A percentile compares a stretch with the other conserved stretches of the same genome.
Conservation (phyloP, 2,888 invertebrate species). For the Cabera pusaria region DNA sequence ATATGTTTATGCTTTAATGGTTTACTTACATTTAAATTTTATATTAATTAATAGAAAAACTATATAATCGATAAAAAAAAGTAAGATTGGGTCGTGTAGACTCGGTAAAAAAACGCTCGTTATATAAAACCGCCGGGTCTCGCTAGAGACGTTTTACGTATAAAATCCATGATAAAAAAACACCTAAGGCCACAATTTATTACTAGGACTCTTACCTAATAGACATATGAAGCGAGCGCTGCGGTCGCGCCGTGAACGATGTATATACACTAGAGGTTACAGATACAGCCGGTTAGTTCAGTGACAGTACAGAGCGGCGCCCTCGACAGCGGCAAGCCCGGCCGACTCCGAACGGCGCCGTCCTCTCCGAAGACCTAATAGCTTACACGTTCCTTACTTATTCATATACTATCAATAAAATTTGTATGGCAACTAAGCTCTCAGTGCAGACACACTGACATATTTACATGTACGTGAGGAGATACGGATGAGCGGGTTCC, state of each 20-base stretch:
- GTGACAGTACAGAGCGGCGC: too few relatives aligned
- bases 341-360: constrained; percentile 39
- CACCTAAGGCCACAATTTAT: constrained; percentile 78
- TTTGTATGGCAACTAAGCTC: constrained; percentile 81
- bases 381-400: constrained; percentile 63
- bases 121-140: constrained; percentile 47
- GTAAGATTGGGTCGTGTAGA: constrained; percentile 62
- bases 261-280: constrained; percentile 53
- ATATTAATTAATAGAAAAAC: constrained; percentile 78
- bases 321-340: too few relatives aligned
- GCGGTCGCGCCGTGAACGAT: too few relatives aligned
- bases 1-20: constrained; percentile 82
- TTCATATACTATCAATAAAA: constrained; percentile 71
- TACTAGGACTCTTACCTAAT: constrained; percentile 53
- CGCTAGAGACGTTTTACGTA: constrained; percentile 49
- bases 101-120: constrained; percentile 71
- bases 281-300: constrained; percentile 3
- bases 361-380: constrained; percentile 39
- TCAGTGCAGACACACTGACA: constrained; percentile 71
- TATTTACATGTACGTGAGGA: constrained; percentile 62
- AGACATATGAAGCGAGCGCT: constrained; percentile 45
- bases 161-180: constrained; percentile 56
- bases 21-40: constrained; percentile 82
- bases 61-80: constrained; percentile 69
- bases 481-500: constrained; percentile 29